These are phyloP conservation scores for Boleophthalmus pectinirostris DNA, from an alignment of 2,113 vertebrate species.

Conservation along the genomic window DNA sequence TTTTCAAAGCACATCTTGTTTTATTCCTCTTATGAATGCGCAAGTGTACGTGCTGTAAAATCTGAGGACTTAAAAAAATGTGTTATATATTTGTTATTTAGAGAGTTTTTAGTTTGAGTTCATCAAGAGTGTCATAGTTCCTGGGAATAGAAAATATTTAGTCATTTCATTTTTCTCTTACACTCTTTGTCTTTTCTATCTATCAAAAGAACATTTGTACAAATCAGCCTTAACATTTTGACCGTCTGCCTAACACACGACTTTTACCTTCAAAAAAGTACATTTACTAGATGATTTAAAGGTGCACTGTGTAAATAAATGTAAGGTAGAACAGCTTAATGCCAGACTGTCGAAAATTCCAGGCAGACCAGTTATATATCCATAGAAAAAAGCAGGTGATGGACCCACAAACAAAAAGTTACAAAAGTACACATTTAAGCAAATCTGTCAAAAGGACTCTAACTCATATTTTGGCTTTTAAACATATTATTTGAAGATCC, in stretches of 20 bases:
- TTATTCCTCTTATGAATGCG: neutral
- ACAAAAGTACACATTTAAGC: too few species aligned
- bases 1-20: conserved; percentile 14
- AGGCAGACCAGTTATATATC: too few species aligned
- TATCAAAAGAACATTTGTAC: neutral
- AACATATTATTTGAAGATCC: too few species aligned
- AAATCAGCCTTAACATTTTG: neutral
- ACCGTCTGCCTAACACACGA: neutral
- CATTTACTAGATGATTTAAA: too few species aligned
- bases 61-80: neutral
- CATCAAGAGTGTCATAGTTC: neutral
- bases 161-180: neutral
- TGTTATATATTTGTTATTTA: neutral
- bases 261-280: too few species aligned
- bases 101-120: neutral
- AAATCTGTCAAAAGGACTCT: too few species aligned
- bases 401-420: too few species aligned
- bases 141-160: neutral
- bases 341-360: too few species aligned
- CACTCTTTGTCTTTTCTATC: neutral
- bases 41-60: neutral
- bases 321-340: too few species aligned
- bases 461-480: too few species aligned
- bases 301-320: too few species aligned
- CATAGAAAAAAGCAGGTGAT: too few species aligned